Percentiles rank a stretch among this genome's conserved stretches.
Evolutionary conservation across 2,113 vertebrate species (phyloP).

Genomic region (Eublepharis macularius): DNA sequence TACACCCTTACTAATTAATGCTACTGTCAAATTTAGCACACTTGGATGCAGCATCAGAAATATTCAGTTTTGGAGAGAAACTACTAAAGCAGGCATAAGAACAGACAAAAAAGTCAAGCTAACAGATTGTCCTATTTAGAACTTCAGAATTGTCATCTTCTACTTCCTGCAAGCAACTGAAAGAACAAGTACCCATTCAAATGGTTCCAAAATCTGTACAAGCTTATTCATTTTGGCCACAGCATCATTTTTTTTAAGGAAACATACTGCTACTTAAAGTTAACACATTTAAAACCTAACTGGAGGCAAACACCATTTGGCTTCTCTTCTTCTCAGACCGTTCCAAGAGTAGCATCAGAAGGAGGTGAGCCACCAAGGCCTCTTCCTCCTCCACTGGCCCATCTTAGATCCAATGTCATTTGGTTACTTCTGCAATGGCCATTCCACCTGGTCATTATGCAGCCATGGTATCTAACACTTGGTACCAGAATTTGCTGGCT

Average conservation of each 20-base stretch:
- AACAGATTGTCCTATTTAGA: background rate
- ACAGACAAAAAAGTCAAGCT: background rate
- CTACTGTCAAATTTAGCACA: background rate
- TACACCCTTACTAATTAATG: background rate
- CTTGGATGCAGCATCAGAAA: background rate
- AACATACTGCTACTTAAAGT: rapidly evolving
- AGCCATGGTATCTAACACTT: no score
- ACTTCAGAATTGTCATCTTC: background rate
- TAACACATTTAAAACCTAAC: no score
- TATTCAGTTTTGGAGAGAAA: background rate
- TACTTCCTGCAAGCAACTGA: background rate
- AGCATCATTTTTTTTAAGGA: rapidly evolving
- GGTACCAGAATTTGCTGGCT: no score
- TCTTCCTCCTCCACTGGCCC: no score
- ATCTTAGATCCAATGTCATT: no score
- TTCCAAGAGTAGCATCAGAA: no score
- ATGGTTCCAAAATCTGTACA: background rate
- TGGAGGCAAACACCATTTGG: no score
- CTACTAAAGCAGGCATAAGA: background rate
- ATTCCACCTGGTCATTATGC: no score
- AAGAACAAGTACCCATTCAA: background rate
- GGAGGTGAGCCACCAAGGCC: no score
- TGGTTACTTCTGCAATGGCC: no score
- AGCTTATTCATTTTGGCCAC: background rate
- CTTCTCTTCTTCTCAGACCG: no score